Evolutionary conservation across 2,888 invertebrate species (phyloP).

Genomic region (Phortica okadai): DNA sequence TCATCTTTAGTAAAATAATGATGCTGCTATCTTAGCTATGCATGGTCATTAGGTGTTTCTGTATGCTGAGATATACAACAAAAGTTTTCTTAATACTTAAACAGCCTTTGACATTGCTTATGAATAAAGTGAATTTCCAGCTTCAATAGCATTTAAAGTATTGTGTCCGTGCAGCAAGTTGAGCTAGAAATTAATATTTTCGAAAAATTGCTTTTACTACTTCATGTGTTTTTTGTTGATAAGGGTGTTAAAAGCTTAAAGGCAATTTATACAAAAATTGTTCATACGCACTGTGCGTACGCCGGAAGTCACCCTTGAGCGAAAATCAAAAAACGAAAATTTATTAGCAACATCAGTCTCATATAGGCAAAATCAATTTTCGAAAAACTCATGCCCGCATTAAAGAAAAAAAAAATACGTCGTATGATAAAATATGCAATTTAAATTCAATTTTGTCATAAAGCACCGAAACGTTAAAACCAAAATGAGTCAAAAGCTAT

Average conservation of each 20-base stretch:
- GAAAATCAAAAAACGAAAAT: neutral
- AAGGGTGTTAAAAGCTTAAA: constrained; percentile 41
- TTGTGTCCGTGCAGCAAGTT: no score
- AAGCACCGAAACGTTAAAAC: constrained; percentile 20
- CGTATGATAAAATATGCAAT: constrained; percentile 42
- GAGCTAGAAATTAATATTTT: no score
- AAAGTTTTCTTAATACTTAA: no score
- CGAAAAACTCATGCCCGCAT: constrained; percentile 29
- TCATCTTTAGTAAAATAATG: no score
- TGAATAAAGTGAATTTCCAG: no score
- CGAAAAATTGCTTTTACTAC: no score
- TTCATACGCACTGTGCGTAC: neutral
- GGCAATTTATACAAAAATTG: no score
- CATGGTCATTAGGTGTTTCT: no score
- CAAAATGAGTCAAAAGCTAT: constrained; percentile 20
- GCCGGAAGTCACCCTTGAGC: constrained; percentile 32
- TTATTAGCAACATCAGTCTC: constrained; percentile 25
- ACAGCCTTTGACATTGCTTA: no score
- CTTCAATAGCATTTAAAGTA: no score
- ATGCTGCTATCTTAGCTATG: no score
- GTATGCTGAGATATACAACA: no score
- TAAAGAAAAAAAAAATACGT: neutral
- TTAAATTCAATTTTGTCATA: constrained; percentile 48
- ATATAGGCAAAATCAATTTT: constrained; percentile 1
- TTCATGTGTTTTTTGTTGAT: constrained; percentile 4